phyloP scores from a whole-genome alignment of 2,888 invertebrate genomes.

The Tachina lurida region DNA sequence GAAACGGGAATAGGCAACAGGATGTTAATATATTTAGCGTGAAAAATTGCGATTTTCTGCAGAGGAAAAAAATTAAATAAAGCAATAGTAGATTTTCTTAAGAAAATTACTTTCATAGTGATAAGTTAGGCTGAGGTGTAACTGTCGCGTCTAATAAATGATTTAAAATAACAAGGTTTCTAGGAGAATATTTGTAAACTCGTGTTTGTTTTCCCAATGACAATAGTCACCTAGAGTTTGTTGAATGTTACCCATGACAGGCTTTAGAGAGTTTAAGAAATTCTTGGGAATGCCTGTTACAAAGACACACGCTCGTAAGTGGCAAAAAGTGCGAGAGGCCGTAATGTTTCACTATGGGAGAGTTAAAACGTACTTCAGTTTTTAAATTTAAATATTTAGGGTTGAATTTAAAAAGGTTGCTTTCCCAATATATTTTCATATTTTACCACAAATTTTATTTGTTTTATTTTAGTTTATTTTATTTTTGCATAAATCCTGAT shows the following conservation, averaged over 20 bases:
- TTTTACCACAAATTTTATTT: too few relatives aligned
- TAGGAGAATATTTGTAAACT: neutral
- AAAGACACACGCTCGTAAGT: conserved; percentile 36
- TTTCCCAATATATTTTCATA: too few relatives aligned
- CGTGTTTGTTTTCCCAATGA: conserved; percentile 14
- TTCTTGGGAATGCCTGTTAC: neutral
- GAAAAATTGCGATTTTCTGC: conserved; percentile 60
- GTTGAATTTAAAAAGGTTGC: neutral
- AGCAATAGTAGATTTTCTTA: too few relatives aligned
- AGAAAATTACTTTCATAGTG: neutral
- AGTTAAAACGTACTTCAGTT: neutral
- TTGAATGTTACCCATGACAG: conserved; percentile 14
- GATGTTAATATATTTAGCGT: conserved; percentile 56
- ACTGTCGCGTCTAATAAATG: conserved; percentile 51
- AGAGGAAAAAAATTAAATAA: neutral
- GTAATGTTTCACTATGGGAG: conserved; percentile 5
- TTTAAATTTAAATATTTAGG: neutral
- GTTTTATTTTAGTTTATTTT: too few relatives aligned
- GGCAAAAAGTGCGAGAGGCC: neutral
- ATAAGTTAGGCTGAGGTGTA: conserved; percentile 37
- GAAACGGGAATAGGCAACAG: conserved; percentile 43
- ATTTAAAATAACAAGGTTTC: conserved; percentile 3
- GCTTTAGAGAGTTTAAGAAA: conserved; percentile 25
- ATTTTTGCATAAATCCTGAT: neutral
- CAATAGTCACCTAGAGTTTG: neutral